Conservation (phyloP, 35 echinoderm and acorn worm species). For the Hemicentrotus pulcherrimus region DNA sequence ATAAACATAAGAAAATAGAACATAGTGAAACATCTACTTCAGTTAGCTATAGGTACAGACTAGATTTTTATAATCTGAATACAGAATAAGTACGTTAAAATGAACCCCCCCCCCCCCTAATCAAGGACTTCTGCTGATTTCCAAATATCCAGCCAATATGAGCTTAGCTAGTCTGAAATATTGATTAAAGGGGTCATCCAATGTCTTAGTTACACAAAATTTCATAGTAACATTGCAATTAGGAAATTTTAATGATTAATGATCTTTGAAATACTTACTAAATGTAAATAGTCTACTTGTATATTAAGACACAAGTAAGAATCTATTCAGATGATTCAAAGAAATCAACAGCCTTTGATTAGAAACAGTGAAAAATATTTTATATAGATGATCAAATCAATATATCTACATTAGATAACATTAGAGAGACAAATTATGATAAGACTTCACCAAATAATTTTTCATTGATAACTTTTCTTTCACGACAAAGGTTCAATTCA, state of each 20-base stretch:
- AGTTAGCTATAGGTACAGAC: background rate
- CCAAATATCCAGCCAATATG: background rate
- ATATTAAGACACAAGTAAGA: too few species aligned
- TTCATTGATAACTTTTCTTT: background rate
- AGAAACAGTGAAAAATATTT: background rate
- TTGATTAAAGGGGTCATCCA: background rate
- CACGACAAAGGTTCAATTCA: background rate
- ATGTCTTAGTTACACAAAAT: background rate
- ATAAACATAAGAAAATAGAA: conserved; percentile 22
- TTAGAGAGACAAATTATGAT: too few species aligned
- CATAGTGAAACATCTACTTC: background rate
- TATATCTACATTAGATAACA: background rate
- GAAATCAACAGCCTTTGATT: background rate
- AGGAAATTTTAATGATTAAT: too few species aligned
- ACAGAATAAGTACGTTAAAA: too few species aligned
- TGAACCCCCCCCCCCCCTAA: too few species aligned
- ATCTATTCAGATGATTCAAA: background rate
- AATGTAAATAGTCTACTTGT: too few species aligned
- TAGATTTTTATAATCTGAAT: background rate
- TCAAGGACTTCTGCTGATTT: too few species aligned
- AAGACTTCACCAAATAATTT: too few species aligned
- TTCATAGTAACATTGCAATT: background rate
- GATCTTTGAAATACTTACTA: too few species aligned
- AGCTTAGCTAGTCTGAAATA: background rate
- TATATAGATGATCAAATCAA: background rate